Percentiles rank a stretch among this genome's conserved stretches.
Evolutionary conservation across 2,113 vertebrate species (phyloP).

Genomic region (Progne subis): DNA sequence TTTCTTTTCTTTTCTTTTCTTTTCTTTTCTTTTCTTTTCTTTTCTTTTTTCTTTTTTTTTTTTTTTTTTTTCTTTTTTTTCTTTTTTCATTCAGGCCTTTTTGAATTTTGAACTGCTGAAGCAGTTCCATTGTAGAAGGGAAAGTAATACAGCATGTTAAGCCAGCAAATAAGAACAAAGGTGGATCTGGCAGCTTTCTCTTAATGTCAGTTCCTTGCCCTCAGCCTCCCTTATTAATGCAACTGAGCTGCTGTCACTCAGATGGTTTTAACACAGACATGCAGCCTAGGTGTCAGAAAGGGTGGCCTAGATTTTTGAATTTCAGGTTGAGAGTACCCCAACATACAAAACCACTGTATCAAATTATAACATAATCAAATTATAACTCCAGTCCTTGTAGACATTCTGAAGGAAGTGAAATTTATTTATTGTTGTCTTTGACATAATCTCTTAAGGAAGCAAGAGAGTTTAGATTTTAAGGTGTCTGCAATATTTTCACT

Average conservation of each 20-base stretch:
- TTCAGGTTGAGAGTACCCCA: background rate
- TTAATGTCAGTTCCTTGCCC: constrained; percentile 7
- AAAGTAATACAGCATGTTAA: constrained; percentile 15
- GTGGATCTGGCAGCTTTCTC: constrained; percentile 7
- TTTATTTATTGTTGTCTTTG: background rate
- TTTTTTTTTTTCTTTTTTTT: background rate
- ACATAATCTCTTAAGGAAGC: background rate
- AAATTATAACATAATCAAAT: background rate
- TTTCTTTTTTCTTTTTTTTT: background rate
- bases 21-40: background rate
- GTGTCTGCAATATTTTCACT: background rate
- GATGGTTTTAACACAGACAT: background rate
- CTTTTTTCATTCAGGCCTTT: background rate
- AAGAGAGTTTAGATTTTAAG: background rate
- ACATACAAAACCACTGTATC: background rate
- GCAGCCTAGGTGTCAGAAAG: background rate
- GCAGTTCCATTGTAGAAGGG: background rate
- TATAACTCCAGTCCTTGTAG: background rate
- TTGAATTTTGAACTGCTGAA: background rate
- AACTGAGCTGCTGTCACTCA: constrained; percentile 16
- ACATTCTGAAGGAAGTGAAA: background rate
- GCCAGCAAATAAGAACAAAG: constrained; percentile 30
- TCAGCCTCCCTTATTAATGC: constrained; percentile 33
- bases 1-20: no score
- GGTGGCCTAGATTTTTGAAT: background rate